Evolutionary conservation across 2,797 vertebrate species (phyloP), one percentile per base, ranked within the genome.

Genomic region (Tiaroga cobitis): DNA sequence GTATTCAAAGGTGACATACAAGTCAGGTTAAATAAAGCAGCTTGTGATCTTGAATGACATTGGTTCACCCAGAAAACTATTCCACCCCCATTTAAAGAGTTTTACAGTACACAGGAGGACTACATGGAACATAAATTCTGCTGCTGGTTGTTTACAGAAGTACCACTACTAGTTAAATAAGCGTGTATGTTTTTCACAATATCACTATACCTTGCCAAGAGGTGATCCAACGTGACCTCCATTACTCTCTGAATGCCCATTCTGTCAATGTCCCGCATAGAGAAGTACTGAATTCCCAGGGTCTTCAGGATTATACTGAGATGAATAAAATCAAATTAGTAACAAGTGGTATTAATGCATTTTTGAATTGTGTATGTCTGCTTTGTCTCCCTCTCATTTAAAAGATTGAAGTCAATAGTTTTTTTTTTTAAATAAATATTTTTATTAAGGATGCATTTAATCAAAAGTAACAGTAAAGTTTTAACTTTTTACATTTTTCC

Each of bases 201-300:
- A 88, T 89, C 2, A 79, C 65, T 11, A 90, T 94, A 99, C 98
- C 97, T 98, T 87, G 95, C 90, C 93, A 99, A 91, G 54, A 99
- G 96, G 82, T 96, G 96, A 89, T 99, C 98, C 43, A 98, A 93
- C 3, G 97, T 96, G 89, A 95, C 96, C 91, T 99, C 98, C 98
- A 99, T 99, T 88, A 99, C 98, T 88, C 97, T 97, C 74, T 97
- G 96, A 89, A 99, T 99, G 88, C 98, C 98, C 67, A 99, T 94
- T 87, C 94, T 94, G 95, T 99, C 98, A 7, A 99, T 96, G 49
- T 99, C 97, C 87, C 97, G 96, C 97, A 99, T 99, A 86, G 97
- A 97, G 93, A 98, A 99, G 92, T 97, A 98, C 85, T 97, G 96
- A 91, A 99, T 98, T 39, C 97, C 96, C 75, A 98, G 95, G 80